Evolutionary conservation across 2,888 invertebrate species (phyloP), one percentile per base, ranked within the genome.

Genomic region (Bombylius discolor): DNA sequence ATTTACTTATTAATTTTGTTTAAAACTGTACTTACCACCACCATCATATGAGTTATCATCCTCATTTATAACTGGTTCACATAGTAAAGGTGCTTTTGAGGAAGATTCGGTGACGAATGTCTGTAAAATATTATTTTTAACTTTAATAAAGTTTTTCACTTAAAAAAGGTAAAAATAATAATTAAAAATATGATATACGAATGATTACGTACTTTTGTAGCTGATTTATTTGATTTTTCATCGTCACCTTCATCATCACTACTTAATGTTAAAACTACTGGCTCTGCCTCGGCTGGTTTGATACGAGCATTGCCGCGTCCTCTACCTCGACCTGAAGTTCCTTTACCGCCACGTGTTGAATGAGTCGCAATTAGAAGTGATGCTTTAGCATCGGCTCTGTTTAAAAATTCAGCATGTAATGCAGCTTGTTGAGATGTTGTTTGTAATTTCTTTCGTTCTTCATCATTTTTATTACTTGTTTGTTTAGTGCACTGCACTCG

Each of bases 201-300:
- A 31, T 36, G 1, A 23, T n/a, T n/a, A 50, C 13, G 14, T n/a
- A 13, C 42, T 6, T 39, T 57, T 53, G 52, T 55, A 6, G 33
- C 23, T 5, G 56, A 56, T 14, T 57, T 55, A 49, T 59, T 56
- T 5, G 57, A 57, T 36, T 55, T 55, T n/a, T 68, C 67, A 52
- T 71, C 70, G 31, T 64, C 68, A 5, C 66, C 83, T 62, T 84
- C 85, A 61, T 85, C 85, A 65, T 85, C 85, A 52, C 84, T 85
- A 67, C 85, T 85, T 51, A 84, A 73, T 14, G 83, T 82, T 58
- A 85, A 74, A 64, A 85, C 82, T 9, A 84, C 84, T 45, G 84
- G 82, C 65, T 85, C 84, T 1, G 77, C 76, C 65, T 85, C 85
- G 1, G 79, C 77, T 1, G 77, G 76, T 55, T 79, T 79, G 48